Conservation (phyloP, 2,888 invertebrate genomes). For the Trichogramma evanescens region DNA sequence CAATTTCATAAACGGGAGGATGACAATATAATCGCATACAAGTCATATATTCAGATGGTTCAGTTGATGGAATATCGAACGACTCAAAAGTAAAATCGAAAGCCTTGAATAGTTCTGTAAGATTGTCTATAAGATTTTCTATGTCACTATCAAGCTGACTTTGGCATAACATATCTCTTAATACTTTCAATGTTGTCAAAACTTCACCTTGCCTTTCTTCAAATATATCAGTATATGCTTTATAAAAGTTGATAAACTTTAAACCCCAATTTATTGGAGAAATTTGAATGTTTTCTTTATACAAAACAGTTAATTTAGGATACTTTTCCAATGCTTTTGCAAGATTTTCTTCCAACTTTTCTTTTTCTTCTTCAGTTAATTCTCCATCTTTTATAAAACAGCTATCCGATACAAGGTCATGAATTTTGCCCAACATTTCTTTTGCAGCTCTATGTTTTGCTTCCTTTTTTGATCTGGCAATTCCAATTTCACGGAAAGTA, state of each 20-base stretch:
- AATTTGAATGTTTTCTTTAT: constrained; percentile 10
- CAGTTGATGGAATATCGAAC: constrained; percentile 19
- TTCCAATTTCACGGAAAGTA: constrained; percentile 51
- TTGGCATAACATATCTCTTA: not conserved
- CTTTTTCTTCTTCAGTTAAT: constrained; percentile 9
- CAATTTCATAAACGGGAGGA: constrained; percentile 30
- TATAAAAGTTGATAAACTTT: constrained; percentile 34
- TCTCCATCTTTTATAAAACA: not conserved
- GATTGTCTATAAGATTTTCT: constrained; percentile 9
- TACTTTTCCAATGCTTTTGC: constrained; percentile 22
- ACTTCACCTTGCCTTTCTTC: constrained; percentile 24
- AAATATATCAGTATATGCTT: constrained; percentile 25
- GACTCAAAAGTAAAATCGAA: constrained; percentile 16
- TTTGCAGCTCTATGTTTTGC: constrained; percentile 60
- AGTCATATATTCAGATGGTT: not conserved
- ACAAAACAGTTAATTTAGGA: constrained; percentile 6
- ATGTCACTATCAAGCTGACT: not conserved
- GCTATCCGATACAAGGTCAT: constrained; percentile 27
- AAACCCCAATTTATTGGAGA: constrained; percentile 36
- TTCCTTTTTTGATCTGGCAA: constrained; percentile 58
- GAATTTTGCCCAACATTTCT: constrained; percentile 39
- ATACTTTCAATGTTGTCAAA: constrained; percentile 15
- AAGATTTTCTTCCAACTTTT: constrained; percentile 1
- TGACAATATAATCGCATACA: constrained; percentile 25
- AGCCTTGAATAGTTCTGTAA: constrained; percentile 3